Evolutionary conservation across 2,113 vertebrate genomes (phyloP), one percentile per base, ranked within the genome.

Genomic region (Chaetodon trifascialis): DNA sequence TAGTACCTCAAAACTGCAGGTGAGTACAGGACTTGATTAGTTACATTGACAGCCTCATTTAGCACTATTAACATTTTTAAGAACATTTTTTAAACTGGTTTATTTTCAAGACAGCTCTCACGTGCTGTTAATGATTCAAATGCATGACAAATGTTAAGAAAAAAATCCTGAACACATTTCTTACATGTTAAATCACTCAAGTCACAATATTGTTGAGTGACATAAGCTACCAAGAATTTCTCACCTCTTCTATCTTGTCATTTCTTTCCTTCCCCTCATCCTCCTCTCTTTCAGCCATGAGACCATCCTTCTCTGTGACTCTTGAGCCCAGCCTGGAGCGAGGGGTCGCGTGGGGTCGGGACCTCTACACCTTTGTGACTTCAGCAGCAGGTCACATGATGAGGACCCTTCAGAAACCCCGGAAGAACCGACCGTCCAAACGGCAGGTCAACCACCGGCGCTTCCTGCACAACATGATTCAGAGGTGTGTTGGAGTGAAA

Each of bases 391-490:
- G 94, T 55, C 96, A 96, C 89, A 95, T 96, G 93, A 96, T 96
- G 95, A 92, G 95, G 79, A 96, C 96, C 16, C 90, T 96, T 15
- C 96, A 96, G 86, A 96, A 91, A 55, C 96, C 96, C 1, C 89
- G 93, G 2, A 95, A 95, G 86, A 96, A 89, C 74, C 92, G 95
- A 0, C 95, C 95, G 0, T 95, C 95, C 66, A 96, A 96, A 79
- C 91, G 96, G 2, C 95, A 95, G 85, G 96, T 96, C 74, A 97
- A 96, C 91, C 96, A 96, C 71, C 95, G 96, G 0, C 92, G 96
- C 72, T 97, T 97, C 84, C 94, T 96, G 9, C 95, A 97, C 89
- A 97, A 96, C 93, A 96, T 96, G 94, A 96, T 96, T 42, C 95
- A 96, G 88, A 95, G 95, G 96, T 96, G 77, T 16, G 92, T 89